Evolutionary conservation across 1,140 invertebrate genomes (phyloP).

Genomic region (Phocides pigmalion): DNA sequence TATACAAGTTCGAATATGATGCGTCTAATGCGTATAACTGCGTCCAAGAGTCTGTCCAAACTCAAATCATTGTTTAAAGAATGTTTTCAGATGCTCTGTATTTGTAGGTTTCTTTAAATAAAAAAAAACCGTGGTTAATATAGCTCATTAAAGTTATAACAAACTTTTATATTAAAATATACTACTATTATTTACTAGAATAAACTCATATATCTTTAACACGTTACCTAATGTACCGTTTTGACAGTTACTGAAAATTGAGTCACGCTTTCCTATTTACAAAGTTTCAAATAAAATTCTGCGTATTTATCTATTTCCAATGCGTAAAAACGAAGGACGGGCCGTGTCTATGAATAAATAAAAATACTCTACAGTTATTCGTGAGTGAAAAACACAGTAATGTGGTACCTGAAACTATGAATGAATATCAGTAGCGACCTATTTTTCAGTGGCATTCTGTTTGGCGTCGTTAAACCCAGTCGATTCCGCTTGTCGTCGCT

Average conservation of each 20-base stretch:
- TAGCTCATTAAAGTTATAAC: too few species aligned
- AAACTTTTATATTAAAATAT: too few species aligned
- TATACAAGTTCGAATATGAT: too few species aligned
- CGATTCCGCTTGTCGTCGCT: slow-evolving; percentile 20
- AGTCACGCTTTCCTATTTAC: slow-evolving; percentile 1
- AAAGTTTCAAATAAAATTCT: slow-evolving; percentile 3
- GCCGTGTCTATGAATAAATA: neutral
- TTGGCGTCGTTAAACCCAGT: slow-evolving; percentile 16
- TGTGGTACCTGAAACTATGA: slow-evolving; percentile 18
- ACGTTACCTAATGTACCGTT: too few species aligned
- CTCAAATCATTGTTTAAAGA: too few species aligned
- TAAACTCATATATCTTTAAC: too few species aligned
- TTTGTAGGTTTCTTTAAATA: too few species aligned
- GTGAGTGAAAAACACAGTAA: slow-evolving; percentile 2
- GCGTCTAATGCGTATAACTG: too few species aligned
- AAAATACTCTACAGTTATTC: neutral
- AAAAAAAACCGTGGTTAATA: too few species aligned
- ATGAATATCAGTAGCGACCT: slow-evolving; percentile 27
- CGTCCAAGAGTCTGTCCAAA: too few species aligned
- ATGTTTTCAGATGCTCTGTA: too few species aligned
- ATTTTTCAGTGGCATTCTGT: slow-evolving; percentile 27
- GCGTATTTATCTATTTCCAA: slow-evolving; percentile 1
- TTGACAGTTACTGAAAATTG: neutral
- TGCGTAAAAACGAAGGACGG: neutral
- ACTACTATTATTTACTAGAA: too few species aligned